These are phyloP conservation scores for Notodonta ziczac DNA, from an alignment of 2,888 invertebrate genomes.

Conservation along the genomic window DNA sequence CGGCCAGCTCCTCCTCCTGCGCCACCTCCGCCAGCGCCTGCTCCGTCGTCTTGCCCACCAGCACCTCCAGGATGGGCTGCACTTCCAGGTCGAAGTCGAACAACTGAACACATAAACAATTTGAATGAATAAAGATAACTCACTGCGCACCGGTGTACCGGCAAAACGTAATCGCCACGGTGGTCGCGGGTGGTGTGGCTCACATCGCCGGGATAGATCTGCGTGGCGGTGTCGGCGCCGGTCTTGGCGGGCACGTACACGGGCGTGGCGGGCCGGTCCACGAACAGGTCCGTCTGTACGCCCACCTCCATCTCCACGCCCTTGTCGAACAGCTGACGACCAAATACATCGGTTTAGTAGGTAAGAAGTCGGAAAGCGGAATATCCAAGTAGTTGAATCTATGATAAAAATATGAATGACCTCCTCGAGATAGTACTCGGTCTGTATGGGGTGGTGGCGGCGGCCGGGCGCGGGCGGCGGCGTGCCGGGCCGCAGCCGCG, in stretches of 20 bases:
- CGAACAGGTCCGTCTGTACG: constrained; percentile 94
- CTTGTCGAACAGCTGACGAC: constrained; percentile 86
- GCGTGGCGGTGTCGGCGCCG: constrained; percentile 92
- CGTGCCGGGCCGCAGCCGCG: constrained; percentile 87
- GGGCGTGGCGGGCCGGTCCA: constrained; percentile 93
- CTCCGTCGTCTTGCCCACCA: constrained; percentile 95
- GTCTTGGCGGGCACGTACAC: constrained; percentile 91
- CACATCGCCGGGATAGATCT: constrained; percentile 95
- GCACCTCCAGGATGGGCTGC: constrained; percentile 93
- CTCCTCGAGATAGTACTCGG: constrained; percentile 95
- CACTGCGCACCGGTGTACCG: neutral
- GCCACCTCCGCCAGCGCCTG: constrained; percentile 95
- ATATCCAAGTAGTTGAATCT: too few relatives aligned
- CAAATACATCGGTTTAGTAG: neutral
- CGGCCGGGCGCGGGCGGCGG: constrained; percentile 93
- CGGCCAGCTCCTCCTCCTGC: constrained; percentile 95
- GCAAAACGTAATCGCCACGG: neutral
- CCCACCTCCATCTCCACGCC: constrained; percentile 91
- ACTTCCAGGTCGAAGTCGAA: constrained; percentile 97
- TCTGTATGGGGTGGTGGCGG: constrained; percentile 94
- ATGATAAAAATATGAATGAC: constrained; percentile 59
- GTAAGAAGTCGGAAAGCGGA: too few relatives aligned
- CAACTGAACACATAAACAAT: constrained; percentile 77
- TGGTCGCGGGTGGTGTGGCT: constrained; percentile 50
- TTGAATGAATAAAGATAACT: neutral